Percentiles rank a stretch among this genome's conserved stretches.
Evolutionary conservation across 2,797 vertebrate species (phyloP).

Genomic region (Masticophis lateralis): DNA sequence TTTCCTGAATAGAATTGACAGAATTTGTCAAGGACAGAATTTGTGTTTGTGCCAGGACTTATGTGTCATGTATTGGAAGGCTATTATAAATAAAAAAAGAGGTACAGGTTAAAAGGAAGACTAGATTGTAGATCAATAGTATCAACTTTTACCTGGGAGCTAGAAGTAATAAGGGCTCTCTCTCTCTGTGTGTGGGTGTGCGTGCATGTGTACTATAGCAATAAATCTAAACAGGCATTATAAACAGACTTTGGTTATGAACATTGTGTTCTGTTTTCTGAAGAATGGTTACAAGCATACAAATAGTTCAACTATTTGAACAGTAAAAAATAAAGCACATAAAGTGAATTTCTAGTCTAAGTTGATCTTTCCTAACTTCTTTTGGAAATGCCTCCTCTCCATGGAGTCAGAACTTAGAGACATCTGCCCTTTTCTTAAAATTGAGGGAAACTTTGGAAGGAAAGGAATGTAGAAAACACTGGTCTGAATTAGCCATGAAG

Average conservation of each 20-base stretch:
- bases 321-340: neutral
- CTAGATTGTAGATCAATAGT: neutral
- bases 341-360: neutral
- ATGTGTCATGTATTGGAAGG: neutral
- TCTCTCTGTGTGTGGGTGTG: fast-evolving
- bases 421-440: neutral
- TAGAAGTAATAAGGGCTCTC: neutral
- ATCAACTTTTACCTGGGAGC: neutral
- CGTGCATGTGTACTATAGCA: neutral
- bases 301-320: neutral
- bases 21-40: neutral
- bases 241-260: neutral
- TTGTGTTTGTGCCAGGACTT: neutral
- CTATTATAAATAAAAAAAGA: neutral
- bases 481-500: neutral
- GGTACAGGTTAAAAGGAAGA: neutral
- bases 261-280: neutral
- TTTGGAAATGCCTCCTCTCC: neutral
- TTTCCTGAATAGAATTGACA: neutral
- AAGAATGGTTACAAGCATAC: neutral
- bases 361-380: neutral
- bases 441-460: neutral
- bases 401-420: neutral
- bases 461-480: neutral
- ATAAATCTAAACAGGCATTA: neutral